Evolutionary conservation across 1,140 invertebrate genomes (phyloP).

Genomic region (Leucophenga varia): DNA sequence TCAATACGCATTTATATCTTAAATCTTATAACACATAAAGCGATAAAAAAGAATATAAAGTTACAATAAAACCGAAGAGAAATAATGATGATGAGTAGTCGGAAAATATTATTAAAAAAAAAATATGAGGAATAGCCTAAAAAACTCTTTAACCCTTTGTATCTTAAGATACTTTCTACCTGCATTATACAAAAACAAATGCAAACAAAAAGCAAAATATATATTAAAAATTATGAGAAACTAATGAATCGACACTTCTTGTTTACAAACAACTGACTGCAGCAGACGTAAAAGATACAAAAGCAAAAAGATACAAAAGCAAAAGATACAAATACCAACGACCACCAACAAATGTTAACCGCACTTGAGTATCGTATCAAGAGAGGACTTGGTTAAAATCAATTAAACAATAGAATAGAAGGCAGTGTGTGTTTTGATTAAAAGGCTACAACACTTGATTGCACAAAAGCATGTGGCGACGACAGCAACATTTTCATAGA

Average conservation of each 20-base stretch:
- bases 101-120: constrained; percentile 23
- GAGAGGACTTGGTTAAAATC: too few species aligned
- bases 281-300: too few species aligned
- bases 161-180: background rate
- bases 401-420: constrained; percentile 11
- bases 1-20: too few species aligned
- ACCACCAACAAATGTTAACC: constrained; percentile 10
- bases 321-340: constrained; percentile 4
- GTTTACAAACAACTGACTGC: too few species aligned
- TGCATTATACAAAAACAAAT: too few species aligned
- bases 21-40: too few species aligned
- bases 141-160: constrained; percentile 21
- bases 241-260: constrained; percentile 13
- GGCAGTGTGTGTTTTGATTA: constrained; percentile 1
- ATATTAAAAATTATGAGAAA: too few species aligned
- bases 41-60: too few species aligned
- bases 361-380: background rate
- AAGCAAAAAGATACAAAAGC: too few species aligned
- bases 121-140: constrained; percentile 23
- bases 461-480: too few species aligned
- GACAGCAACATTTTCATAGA: constrained; percentile 9
- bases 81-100: constrained; percentile 24
- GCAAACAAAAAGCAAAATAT: too few species aligned
- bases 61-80: too few species aligned
- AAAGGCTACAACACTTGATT: constrained; percentile 9